A percentile compares a stretch with the other conserved stretches of the same genome.
Evolutionary conservation across 53 echinoderm and acorn worm species (phyloP).

Genomic region (Echinometra lucunter): DNA sequence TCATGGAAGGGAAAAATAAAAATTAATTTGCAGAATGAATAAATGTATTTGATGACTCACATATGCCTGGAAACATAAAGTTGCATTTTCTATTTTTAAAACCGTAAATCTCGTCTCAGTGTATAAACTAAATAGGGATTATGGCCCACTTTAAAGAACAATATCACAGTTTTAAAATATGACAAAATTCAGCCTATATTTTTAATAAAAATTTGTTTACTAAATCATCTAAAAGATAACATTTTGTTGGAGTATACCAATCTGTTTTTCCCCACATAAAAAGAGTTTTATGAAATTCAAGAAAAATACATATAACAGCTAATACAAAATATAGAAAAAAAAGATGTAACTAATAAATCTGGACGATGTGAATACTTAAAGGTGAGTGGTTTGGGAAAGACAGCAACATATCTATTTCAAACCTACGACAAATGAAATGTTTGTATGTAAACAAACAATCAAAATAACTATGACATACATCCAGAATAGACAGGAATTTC

Average conservation of each 20-base stretch:
- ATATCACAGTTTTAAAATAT: neutral
- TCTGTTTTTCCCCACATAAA: too few species aligned
- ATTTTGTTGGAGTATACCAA: too few species aligned
- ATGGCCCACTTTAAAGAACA: neutral
- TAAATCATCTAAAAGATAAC: too few species aligned
- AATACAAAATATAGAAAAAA: neutral
- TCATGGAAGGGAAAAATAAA: neutral
- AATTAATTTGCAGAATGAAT: constrained; percentile 1
- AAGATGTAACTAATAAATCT: too few species aligned
- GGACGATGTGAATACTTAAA: neutral
- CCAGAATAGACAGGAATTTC: neutral
- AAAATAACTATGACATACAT: neutral
- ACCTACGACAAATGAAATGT: neutral
- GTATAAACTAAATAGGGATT: neutral
- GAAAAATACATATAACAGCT: neutral
- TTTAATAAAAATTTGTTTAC: too few species aligned
- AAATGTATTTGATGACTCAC: constrained; percentile 49
- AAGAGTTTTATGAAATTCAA: too few species aligned
- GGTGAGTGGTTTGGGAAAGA: neutral
- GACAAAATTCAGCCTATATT: too few species aligned
- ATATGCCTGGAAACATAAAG: neutral
- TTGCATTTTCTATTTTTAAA: neutral
- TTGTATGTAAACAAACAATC: neutral
- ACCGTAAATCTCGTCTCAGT: neutral
- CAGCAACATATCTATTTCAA: neutral